These are phyloP conservation scores for Aurelia coerulea DNA, from an alignment of 30 jellyfish, hydroid and myxozoan species.

Conservation along the genomic window DNA sequence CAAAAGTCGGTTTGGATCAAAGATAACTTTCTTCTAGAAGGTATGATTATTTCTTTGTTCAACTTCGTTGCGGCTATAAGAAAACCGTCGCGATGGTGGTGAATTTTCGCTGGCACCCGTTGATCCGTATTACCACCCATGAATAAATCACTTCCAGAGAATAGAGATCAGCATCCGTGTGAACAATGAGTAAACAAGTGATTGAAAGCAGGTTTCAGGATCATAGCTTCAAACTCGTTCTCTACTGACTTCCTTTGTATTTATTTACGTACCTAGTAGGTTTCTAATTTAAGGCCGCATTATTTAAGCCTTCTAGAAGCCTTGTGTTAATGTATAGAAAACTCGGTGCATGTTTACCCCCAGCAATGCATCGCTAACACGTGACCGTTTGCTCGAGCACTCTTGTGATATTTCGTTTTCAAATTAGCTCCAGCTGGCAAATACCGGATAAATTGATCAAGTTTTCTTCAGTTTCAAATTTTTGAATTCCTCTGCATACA, in stretches of 20 bases:
- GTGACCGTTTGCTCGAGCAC: background rate
- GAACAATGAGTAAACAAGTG: constrained; percentile 29
- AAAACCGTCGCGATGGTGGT: background rate
- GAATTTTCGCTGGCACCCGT: constrained; percentile 10
- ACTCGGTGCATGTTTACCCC: background rate
- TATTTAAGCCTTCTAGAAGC: background rate
- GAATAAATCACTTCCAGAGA: constrained; percentile 25
- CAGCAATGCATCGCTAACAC: background rate
- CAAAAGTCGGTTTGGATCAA: no score
- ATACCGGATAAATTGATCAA: no score
- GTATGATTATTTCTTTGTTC: background rate
- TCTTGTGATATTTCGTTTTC: background rate
- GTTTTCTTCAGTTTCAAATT: no score
- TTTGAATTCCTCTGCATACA: no score
- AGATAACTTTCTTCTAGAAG: background rate
- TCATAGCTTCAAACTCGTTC: background rate
- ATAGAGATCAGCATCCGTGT: constrained; percentile 62
- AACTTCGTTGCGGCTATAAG: constrained; percentile 40
- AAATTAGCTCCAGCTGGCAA: no score
- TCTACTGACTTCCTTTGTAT: background rate
- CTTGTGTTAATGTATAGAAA: background rate
- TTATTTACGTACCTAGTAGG: constrained; percentile 4
- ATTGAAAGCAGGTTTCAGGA: constrained; percentile 53
- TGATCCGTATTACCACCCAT: constrained; percentile 44
- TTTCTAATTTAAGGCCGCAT: constrained; percentile 36